Percentiles rank a stretch among this genome's conserved stretches.
These are phyloP conservation scores for Pogonomyrmex barbatus DNA, from an alignment of 1,140 invertebrate species.

Conservation along the genomic window DNA sequence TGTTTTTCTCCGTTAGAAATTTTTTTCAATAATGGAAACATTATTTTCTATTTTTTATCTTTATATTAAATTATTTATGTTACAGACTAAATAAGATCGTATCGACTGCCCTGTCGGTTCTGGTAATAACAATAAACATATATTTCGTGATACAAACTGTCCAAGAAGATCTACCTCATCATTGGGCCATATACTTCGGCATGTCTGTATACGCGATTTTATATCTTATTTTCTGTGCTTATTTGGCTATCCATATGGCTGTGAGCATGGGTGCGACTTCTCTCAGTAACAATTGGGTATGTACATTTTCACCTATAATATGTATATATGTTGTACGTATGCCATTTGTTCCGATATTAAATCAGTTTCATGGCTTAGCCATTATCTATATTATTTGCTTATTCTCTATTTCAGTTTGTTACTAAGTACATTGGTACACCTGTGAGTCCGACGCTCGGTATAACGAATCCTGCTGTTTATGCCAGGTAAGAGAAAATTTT, in stretches of 20 bases:
- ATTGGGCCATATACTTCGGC: constrained; percentile 86
- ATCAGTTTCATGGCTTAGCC: not conserved
- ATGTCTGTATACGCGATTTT: constrained; percentile 88
- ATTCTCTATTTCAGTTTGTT: constrained; percentile 80
- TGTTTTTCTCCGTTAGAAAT: constrained; percentile 32
- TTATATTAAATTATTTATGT: constrained; percentile 70
- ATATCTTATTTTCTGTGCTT: constrained; percentile 91
- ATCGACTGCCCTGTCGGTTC: constrained; percentile 88
- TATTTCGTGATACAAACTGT: constrained; percentile 92
- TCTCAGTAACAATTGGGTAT: constrained; percentile 79
- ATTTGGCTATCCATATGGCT: constrained; percentile 90
- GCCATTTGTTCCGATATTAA: not conserved
- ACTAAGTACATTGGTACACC: constrained; percentile 83
- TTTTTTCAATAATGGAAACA: not conserved
- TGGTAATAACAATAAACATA: constrained; percentile 93
- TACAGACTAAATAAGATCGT: constrained; percentile 90
- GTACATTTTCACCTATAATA: constrained; percentile 53
- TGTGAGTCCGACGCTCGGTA: constrained; percentile 80
- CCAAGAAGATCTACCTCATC: constrained; percentile 84
- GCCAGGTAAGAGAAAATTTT: constrained; percentile 81
- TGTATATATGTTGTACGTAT: not conserved
- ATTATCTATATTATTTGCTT: constrained; percentile 17
- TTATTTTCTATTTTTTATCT: constrained; percentile 20
- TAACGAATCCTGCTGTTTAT: constrained; percentile 81
- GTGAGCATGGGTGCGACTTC: constrained; percentile 88